Evolutionary conservation across 2,797 vertebrate species (phyloP).

Genomic region (Protonibea diacanthus): DNA sequence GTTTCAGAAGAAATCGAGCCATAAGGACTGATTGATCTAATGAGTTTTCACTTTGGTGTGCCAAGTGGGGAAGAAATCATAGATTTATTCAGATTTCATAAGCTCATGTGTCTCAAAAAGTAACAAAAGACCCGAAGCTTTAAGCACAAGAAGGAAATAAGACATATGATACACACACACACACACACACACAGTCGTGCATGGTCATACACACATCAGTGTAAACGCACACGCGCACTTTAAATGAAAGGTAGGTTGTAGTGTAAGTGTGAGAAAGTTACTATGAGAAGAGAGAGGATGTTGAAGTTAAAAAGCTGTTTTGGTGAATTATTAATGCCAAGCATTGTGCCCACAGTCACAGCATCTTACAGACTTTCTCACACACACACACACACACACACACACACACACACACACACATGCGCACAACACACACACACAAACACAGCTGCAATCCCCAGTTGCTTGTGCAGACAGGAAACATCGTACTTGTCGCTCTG

Average conservation of each 20-base stretch:
- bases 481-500: constrained; percentile 72
- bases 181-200: background rate
- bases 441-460: constrained; percentile 83
- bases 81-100: constrained; percentile 49
- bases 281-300: constrained; percentile 64
- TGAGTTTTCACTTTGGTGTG: constrained; percentile 45
- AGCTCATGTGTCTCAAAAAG: constrained; percentile 47
- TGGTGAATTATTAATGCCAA: constrained; percentile 82
- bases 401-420: constrained; percentile 28
- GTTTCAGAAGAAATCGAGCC: constrained; percentile 35
- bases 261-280: constrained; percentile 65
- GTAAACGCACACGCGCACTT: constrained; percentile 39
- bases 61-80: constrained; percentile 43
- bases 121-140: constrained; percentile 44
- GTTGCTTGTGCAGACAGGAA: constrained; percentile 84
- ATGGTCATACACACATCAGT: constrained; percentile 13
- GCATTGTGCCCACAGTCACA: constrained; percentile 77
- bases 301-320: constrained; percentile 82
- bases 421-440: constrained; percentile 38
- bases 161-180: constrained; percentile 2
- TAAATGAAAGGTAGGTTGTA: constrained; percentile 57
- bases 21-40: constrained; percentile 46
- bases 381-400: constrained; percentile 51
- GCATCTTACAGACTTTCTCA: constrained; percentile 57
- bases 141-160: constrained; percentile 35